Evolutionary conservation across 2,797 vertebrate species (phyloP).

Genomic region (Rhodeus uyekii): DNA sequence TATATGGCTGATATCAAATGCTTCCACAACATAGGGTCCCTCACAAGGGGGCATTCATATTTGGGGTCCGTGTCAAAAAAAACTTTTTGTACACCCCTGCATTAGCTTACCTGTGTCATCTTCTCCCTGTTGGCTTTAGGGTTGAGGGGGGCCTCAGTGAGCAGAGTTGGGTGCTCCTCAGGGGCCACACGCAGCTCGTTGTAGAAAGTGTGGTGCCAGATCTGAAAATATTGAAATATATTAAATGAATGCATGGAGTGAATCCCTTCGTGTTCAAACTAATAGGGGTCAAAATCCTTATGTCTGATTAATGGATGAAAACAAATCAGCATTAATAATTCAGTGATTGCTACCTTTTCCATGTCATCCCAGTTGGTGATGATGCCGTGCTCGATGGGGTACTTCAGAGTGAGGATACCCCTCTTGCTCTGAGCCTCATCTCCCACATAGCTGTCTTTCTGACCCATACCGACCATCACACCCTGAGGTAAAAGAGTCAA

Average conservation of each 20-base stretch:
- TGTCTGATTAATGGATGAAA: background rate
- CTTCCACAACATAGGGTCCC: too few relatives aligned
- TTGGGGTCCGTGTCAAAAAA: background rate
- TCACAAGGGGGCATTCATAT: background rate
- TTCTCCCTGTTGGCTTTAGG: slow-evolving; percentile 99
- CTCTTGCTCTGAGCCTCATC: slow-evolving; percentile 98
- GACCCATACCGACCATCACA: slow-evolving; percentile 99
- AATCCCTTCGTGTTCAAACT: background rate
- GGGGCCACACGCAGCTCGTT: slow-evolving; percentile 97
- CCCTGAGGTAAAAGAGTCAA: slow-evolving; percentile 74
- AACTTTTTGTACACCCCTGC: background rate
- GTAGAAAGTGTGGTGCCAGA: slow-evolving; percentile 99
- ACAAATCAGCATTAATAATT: background rate
- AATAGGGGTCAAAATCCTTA: background rate
- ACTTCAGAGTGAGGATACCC: slow-evolving; percentile 96
- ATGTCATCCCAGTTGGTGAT: slow-evolving; percentile 99
- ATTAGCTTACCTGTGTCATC: slow-evolving; percentile 89
- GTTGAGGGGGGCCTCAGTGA: slow-evolving; percentile 97
- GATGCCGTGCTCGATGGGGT: slow-evolving; percentile 98
- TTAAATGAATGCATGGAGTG: background rate
- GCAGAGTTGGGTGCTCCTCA: slow-evolving; percentile 96
- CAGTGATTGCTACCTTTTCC: slow-evolving; percentile 85
- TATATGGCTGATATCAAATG: background rate
- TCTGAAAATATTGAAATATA: slow-evolving; percentile 69
- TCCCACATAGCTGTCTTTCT: slow-evolving; percentile 98